Base-by-base conservation (phyloP, 2,797 vertebrate genomes). In the Semaprochilodus insignis region DNA sequence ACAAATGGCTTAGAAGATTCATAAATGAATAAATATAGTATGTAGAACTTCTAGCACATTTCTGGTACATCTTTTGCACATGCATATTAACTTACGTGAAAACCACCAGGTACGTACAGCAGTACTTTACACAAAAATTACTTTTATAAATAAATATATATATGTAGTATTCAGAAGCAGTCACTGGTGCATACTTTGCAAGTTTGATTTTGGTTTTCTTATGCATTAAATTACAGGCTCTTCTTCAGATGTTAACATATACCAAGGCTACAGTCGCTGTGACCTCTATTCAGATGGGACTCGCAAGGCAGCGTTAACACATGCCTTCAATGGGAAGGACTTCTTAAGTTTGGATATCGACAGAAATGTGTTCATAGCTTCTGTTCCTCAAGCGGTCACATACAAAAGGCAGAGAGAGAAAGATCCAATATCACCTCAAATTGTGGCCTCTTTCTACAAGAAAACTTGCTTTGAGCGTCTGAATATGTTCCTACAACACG, bases 201-300 rank as follows among this genome's bases (percentile, higher is more conserved):
- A 5, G 1, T 44, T 7, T 7, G 4, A 44, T 3, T 40, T 3
- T 40, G 6, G 2, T 40, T 57, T 57, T 57, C n/a, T 21, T 6
- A 21, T 57, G 2, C 0, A n/a, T n/a, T n/a, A n/a, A n/a, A n/a
- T 19, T n/a, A n/a, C 72, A 74, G 72, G 34, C 14, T 14, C 51
- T 6, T 3, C 6, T 14, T 23, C 21, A 7, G 72, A 67, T 3
- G 67, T 74, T 44, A 81, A 75, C 5, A 4, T 81, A 0, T 81
- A 75, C 23, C 72, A 81, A 31, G 80, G 3, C 23, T 81, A 48
- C 40, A 31, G 72, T 67, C 80, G 36, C 21, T 81, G 80, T 81
- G 72, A 67, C 16, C 31, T 67, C 52, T 75, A 81, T 54, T 13
- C 72, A 11, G 48, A 75, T n/a, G 80, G 72, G 34, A 75, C 80